These are phyloP conservation scores for Cardinalis cardinalis DNA, from an alignment of 2,113 vertebrate species.

Conservation along the genomic window DNA sequence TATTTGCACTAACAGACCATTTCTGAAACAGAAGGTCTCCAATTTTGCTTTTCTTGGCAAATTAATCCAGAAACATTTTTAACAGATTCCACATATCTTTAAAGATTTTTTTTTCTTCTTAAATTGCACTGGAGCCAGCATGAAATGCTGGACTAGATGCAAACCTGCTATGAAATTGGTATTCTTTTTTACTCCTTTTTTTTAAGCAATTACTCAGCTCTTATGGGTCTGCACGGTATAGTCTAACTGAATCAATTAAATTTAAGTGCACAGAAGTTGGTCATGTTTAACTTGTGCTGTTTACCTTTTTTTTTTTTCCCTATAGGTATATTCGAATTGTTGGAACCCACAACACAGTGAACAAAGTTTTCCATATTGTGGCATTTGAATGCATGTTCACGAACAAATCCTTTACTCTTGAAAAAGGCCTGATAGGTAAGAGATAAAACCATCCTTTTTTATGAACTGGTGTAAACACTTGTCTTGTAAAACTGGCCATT, in stretches of 20 bases:
- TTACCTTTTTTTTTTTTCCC: background rate
- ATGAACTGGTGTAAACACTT: background rate
- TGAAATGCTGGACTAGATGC: background rate
- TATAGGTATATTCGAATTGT: slow-evolving; percentile 93
- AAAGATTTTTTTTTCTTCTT: background rate
- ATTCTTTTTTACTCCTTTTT: background rate
- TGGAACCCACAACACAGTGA: slow-evolving; percentile 97
- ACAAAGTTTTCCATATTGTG: slow-evolving; percentile 98
- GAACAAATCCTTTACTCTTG: slow-evolving; percentile 85
- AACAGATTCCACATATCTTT: background rate
- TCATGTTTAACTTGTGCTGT: background rate
- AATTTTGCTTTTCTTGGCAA: slow-evolving; percentile 19
- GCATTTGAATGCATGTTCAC: slow-evolving; percentile 98
- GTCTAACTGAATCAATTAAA: background rate
- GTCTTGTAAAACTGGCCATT: background rate
- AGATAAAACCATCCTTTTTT: background rate
- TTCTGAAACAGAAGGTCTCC: background rate
- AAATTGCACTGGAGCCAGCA: background rate
- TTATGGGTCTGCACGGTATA: background rate
- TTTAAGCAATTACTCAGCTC: background rate
- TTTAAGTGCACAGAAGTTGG: background rate
- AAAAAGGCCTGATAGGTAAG: slow-evolving; percentile 93
- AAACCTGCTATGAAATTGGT: background rate
- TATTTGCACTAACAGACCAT: background rate
- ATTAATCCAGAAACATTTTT: background rate